Base-by-base conservation (phyloP, 1,140 invertebrate species). In the Rhagoletis pomonella region DNA sequence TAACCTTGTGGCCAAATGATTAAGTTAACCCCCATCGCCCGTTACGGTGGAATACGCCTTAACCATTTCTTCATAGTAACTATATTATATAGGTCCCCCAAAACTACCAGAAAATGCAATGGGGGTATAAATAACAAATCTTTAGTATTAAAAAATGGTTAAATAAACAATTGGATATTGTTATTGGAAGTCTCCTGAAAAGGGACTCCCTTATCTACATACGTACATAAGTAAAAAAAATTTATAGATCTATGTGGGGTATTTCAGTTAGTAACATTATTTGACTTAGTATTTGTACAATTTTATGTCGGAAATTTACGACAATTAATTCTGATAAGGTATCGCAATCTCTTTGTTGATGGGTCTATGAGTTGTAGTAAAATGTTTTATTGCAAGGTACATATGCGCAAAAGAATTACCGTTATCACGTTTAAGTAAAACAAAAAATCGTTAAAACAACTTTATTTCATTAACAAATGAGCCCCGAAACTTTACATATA, bases 201-300 rank as follows among this genome's bases (percentile, higher is more conserved):
- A 29, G 29, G 29, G 29, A 29, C 29, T 0, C 29, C 29, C 29
- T 29, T 29, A 29, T 29, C 29, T 55, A 39, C 67, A 5, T 73
- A 39, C 12, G 17, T 47, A 12, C 67, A 44, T 42, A 29, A n/a
- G 42, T 47, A 44, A 73, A 73, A 7, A 73, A 73, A 73, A 39
- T 73, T 39, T 44, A 73, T 73, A 44, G 42, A 73, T 19, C 67
- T 73, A 47, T 44, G 42, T 73, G 67, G 67, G 67, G 67, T 73
- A 73, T n/a, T 17, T 39, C 12, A 42, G 10, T 73, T 5, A 73
- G n/a, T 73, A 7, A 10, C 44, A 73, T 17, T 44, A 73, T 4
- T 12, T 42, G 10, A 42, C 14, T 47, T 17, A 73, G 67, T 73
- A 73, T 47, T 73, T 73, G 42, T 47, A 39, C 67, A 73, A 17